Conservation (phyloP, 2,888 invertebrate species). For the Melinaea menophilus region DNA sequence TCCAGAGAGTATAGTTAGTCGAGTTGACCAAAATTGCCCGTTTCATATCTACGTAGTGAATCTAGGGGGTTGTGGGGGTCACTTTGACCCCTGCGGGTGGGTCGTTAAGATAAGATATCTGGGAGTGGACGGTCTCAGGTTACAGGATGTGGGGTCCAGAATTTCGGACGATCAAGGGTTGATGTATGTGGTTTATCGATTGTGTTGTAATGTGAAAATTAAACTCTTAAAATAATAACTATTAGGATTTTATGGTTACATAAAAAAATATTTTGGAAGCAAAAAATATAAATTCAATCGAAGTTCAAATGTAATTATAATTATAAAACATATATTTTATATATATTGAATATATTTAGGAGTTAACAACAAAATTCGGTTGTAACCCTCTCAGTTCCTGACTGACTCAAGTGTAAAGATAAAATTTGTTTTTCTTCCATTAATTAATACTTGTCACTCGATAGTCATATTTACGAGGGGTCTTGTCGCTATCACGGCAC, state of each 20-base stretch:
- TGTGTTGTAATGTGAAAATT: conserved; percentile 23
- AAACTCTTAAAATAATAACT: conserved; percentile 5
- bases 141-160: conserved; percentile 51
- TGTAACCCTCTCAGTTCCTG: neutral
- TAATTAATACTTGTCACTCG: conserved; percentile 65
- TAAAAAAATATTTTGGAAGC: too few relatives aligned
- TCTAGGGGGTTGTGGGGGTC: conserved; percentile 43
- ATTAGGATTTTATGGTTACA: too few relatives aligned
- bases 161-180: conserved; percentile 39
- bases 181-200: conserved; percentile 34
- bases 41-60: conserved; percentile 58
- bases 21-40: conserved; percentile 67
- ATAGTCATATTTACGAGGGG: conserved; percentile 55
- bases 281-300: too few relatives aligned
- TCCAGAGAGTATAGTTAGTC: conserved; percentile 47
- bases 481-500: conserved; percentile 37
- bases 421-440: conserved; percentile 29
- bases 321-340: neutral
- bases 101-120: conserved; percentile 74
- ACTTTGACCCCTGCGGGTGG: conserved; percentile 39
- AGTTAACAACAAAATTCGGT: neutral
- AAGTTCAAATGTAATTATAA: too few relatives aligned
- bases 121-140: conserved; percentile 63
- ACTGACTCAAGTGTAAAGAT: conserved; percentile 20
- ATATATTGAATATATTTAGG: neutral